phyloP scores from a whole-genome alignment of 2,113 vertebrate species.

The Puffinus mauretanicus region DNA sequence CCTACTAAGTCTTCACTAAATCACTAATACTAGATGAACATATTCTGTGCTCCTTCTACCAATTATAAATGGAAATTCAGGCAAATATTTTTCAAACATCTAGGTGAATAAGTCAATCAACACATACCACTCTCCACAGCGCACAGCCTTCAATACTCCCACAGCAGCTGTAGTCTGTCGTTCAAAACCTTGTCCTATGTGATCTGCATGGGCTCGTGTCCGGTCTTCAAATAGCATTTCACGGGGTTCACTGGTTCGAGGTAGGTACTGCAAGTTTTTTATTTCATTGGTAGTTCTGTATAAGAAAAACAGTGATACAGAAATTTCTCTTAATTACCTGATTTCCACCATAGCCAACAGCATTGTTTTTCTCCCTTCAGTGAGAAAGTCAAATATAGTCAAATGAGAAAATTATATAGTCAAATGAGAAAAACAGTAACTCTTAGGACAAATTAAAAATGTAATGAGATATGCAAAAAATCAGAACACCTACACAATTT shows the following conservation, averaged over 20 bases:
- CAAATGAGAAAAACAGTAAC: neutral
- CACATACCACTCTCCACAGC: slow-evolving; percentile 85
- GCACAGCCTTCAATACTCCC: slow-evolving; percentile 93
- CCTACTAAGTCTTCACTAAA: neutral
- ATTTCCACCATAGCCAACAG: neutral
- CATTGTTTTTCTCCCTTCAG: neutral
- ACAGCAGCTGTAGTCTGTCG: slow-evolving; percentile 94
- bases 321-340: neutral
- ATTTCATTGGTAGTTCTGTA: slow-evolving; percentile 97
- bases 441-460: neutral
- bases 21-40: neutral
- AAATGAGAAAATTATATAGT: neutral
- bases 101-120: neutral
- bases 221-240: slow-evolving; percentile 97
- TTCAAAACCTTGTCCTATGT: slow-evolving; percentile 97
- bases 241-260: slow-evolving; percentile 93
- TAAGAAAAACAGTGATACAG: neutral
- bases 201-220: slow-evolving; percentile 93
- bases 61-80: neutral
- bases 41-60: neutral
- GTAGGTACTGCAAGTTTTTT: slow-evolving; percentile 98
- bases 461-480: neutral
- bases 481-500: neutral
- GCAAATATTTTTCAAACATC: neutral
- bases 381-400: neutral